Evolutionary conservation across 1,140 invertebrate genomes (phyloP).

Genomic region (Onthophagus taurus): DNA sequence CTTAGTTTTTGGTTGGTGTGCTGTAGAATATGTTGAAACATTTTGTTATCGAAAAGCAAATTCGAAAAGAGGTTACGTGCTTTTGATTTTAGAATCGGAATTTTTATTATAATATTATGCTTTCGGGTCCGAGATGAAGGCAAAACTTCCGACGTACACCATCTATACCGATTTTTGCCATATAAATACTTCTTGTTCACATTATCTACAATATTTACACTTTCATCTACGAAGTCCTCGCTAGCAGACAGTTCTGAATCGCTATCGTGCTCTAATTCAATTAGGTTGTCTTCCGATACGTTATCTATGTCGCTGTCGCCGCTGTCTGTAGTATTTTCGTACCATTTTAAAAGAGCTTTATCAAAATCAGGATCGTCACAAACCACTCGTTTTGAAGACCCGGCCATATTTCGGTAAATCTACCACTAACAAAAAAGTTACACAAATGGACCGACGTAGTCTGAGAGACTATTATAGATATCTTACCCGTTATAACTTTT

Average conservation of each 20-base stretch:
- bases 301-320: neutral
- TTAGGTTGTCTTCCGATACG: neutral
- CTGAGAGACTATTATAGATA: no score
- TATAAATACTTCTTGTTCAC: neutral
- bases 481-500: no score
- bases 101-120: neutral
- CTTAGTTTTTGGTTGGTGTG: neutral
- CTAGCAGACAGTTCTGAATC: neutral
- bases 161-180: neutral
- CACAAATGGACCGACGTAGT: no score
- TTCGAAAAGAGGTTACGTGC: neutral
- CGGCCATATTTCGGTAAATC: no score
- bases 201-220: neutral
- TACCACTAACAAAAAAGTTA: no score
- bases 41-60: neutral
- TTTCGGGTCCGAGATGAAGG: neutral
- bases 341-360: neutral
- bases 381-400: neutral
- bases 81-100: neutral
- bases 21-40: neutral
- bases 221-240: neutral
- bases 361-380: neutral
- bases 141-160: neutral
- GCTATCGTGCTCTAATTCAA: neutral
- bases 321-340: neutral